A percentile compares a stretch with the other conserved stretches of the same genome.
These are phyloP conservation scores for Halichoeres trimaculatus DNA, from an alignment of 2,113 vertebrate genomes.

Conservation along the genomic window DNA sequence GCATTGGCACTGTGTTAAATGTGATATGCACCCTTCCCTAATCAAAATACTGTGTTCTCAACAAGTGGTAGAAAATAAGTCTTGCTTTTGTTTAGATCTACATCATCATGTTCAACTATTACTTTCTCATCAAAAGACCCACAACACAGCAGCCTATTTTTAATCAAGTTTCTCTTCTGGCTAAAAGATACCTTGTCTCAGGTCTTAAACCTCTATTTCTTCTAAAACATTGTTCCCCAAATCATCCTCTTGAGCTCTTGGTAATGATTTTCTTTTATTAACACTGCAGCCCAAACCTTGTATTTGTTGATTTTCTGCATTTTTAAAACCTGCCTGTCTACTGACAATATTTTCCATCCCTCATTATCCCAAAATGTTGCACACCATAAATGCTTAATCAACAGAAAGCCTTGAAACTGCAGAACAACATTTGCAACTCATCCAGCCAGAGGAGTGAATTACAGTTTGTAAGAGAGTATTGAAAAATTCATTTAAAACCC, in stretches of 20 bases:
- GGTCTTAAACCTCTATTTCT: too few relatives aligned
- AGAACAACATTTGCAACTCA: background rate
- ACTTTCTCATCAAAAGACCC: background rate
- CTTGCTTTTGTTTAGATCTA: background rate
- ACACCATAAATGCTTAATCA: constrained; percentile 11
- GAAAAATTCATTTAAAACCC: constrained; percentile 23
- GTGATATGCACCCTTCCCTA: too few relatives aligned
- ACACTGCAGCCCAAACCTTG: background rate
- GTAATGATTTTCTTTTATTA: constrained; percentile 16
- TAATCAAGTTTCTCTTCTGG: constrained; percentile 4
- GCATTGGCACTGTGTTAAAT: too few relatives aligned
- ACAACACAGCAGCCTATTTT: background rate
- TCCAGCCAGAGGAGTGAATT: background rate
- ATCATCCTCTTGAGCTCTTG: constrained; percentile 8
- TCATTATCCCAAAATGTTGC: constrained; percentile 12
- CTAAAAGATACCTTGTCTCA: background rate
- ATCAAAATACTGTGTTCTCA: too few relatives aligned
- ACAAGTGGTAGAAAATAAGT: too few relatives aligned
- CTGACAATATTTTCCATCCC: constrained; percentile 18
- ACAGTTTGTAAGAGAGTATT: background rate
- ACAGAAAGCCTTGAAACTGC: constrained; percentile 12
- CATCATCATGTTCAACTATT: background rate
- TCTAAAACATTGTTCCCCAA: background rate
- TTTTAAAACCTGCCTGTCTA: constrained; percentile 6
- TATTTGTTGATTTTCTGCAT: background rate